Evolutionary conservation across 2,797 vertebrate species (phyloP).

Genomic region (Thripadectes ignobilis): DNA sequence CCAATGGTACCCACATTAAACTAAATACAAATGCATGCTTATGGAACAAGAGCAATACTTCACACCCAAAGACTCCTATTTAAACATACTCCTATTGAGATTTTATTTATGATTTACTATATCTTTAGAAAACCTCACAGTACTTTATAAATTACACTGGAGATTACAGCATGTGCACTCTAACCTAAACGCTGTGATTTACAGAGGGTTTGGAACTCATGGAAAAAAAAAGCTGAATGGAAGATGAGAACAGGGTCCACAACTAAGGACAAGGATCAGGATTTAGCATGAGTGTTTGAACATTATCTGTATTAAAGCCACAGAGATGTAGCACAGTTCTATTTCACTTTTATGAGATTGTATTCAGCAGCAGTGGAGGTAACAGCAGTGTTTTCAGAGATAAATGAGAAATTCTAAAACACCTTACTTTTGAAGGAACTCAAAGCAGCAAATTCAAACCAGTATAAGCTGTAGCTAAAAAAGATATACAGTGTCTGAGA

Average conservation of each 20-base stretch:
- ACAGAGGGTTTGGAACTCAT: not conserved
- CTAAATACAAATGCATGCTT: not conserved
- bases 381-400: constrained; percentile 1
- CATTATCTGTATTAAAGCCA: not conserved
- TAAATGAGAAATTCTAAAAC: not conserved
- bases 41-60: not conserved
- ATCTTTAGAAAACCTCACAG: constrained; percentile 7
- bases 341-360: not conserved
- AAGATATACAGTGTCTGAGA: constrained; percentile 1
- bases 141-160: not conserved
- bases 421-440: not conserved
- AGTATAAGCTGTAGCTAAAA: constrained; percentile 20
- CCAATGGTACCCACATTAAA: not conserved
- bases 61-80: not conserved
- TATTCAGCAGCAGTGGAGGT: not conserved
- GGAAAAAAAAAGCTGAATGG: constrained; percentile 10
- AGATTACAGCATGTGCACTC: not conserved
- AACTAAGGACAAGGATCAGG: not conserved
- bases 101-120: constrained; percentile 25
- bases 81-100: not conserved
- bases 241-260: not conserved
- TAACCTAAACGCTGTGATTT: constrained; percentile 28
- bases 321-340: not conserved
- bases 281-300: not conserved
- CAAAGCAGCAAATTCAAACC: constrained; percentile 15